phyloP scores from a whole-genome alignment of 2,113 vertebrate genomes.

The cattle (Bos taurus) region DNA sequence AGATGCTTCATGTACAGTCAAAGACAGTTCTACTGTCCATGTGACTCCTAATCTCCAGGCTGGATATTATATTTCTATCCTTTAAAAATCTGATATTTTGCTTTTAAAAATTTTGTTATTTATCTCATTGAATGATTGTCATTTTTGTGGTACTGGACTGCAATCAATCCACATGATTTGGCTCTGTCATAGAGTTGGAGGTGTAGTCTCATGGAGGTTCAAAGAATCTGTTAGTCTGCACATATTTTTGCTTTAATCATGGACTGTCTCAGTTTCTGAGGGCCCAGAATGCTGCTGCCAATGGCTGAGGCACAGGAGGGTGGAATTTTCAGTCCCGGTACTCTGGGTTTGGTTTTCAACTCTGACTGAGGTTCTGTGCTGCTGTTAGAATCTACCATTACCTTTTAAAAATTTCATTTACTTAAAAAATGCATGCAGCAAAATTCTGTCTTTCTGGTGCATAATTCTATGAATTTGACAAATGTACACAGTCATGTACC shows the following conservation, averaged over 20 bases:
- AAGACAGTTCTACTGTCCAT: slow-evolving; percentile 40
- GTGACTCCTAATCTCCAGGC: slow-evolving; percentile 35
- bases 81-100: slow-evolving; percentile 58
- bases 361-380: slow-evolving; percentile 24
- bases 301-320: slow-evolving; percentile 9
- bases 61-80: slow-evolving; percentile 57
- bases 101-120: slow-evolving; percentile 62
- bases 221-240: slow-evolving; percentile 69
- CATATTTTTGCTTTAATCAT: slow-evolving; percentile 64
- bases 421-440: background rate
- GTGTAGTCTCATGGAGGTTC: slow-evolving; percentile 64
- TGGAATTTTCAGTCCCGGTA: background rate
- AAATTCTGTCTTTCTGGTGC: background rate
- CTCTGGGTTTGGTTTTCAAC: slow-evolving; percentile 25
- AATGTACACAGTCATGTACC: background rate
- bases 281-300: slow-evolving; percentile 37
- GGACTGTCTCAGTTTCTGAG: slow-evolving; percentile 53
- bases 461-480: background rate
- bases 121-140: slow-evolving; percentile 68
- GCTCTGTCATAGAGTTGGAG: slow-evolving; percentile 49
- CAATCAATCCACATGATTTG: slow-evolving; percentile 67
- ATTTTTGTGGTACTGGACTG: slow-evolving; percentile 72
- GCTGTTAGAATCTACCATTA: background rate
- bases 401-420: background rate
- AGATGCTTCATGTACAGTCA: slow-evolving; percentile 17